Evolutionary conservation across 2,113 vertebrate species (phyloP).

Genomic region (Orientallactaga bullata): DNA sequence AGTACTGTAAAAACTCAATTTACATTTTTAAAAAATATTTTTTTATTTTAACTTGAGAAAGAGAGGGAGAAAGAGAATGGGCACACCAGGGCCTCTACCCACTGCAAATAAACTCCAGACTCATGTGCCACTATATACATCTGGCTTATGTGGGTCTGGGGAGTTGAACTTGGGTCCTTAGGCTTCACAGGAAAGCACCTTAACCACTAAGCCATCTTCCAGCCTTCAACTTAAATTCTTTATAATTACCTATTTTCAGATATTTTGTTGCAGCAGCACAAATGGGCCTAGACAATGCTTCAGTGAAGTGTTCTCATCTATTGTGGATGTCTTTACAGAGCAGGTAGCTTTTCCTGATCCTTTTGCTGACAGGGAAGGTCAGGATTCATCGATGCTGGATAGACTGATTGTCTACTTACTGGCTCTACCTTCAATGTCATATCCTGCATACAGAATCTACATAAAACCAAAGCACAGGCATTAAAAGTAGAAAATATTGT

Average conservation of each 20-base stretch:
- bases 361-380: background rate
- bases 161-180: too few species aligned
- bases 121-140: too few species aligned
- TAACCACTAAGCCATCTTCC: too few species aligned
- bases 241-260: background rate
- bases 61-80: too few species aligned
- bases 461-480: background rate
- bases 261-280: background rate
- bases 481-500: conserved; percentile 8
- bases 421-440: background rate
- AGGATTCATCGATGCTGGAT: background rate
- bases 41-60: too few species aligned
- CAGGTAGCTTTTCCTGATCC: background rate
- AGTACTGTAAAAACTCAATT: background rate
- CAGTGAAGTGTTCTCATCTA: background rate
- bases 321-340: background rate
- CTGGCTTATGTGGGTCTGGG: too few species aligned
- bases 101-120: too few species aligned
- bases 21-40: background rate
- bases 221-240: background rate
- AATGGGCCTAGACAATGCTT: background rate
- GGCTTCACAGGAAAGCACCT: too few species aligned
- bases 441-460: background rate
- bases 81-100: too few species aligned
- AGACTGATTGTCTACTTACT: background rate